phyloP scores from a whole-genome alignment of 2,113 vertebrate genomes.

The Heloderma charlesbogerti region DNA sequence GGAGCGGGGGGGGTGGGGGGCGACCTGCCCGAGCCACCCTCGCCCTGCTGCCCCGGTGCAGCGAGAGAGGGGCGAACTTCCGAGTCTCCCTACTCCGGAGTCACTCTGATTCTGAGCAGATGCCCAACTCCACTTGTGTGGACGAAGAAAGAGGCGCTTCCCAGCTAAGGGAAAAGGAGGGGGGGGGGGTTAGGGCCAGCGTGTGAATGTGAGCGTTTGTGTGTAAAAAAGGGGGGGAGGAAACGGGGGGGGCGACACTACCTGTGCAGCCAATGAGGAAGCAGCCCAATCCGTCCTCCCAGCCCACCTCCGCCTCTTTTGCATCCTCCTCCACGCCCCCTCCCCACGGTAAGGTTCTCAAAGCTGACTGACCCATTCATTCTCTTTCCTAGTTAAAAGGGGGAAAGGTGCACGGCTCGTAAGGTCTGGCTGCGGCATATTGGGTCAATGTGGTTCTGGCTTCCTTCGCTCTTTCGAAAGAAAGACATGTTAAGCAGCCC shows the following conservation, averaged over 20 bases:
- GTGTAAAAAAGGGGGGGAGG: neutral
- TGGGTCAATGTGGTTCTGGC: neutral
- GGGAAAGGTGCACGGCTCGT: neutral
- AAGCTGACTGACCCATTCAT: neutral
- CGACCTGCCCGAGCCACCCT: rapidly evolving
- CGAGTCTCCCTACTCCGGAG: neutral
- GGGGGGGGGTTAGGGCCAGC: neutral
- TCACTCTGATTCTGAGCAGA: neutral
- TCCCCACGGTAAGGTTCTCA: neutral
- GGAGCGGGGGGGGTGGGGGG: neutral
- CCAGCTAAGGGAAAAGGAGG: conserved; percentile 20
- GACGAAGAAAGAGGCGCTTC: conserved; percentile 57
- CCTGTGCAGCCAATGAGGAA: conserved; percentile 59
- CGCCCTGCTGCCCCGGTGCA: neutral
- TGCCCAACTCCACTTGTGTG: neutral
- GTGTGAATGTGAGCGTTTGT: neutral
- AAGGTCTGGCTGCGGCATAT: neutral
- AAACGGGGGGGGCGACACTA: conserved; percentile 7
- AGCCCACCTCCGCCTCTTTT: neutral
- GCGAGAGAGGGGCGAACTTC: neutral
- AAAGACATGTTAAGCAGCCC: neutral
- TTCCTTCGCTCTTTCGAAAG: neutral
- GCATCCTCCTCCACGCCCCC: neutral
- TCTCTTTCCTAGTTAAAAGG: neutral
- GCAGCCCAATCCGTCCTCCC: conserved; percentile 25